Evolutionary conservation across 2,797 vertebrate genomes (phyloP), one percentile per base, ranked within the genome.

Genomic region (Oreortyx pictus): DNA sequence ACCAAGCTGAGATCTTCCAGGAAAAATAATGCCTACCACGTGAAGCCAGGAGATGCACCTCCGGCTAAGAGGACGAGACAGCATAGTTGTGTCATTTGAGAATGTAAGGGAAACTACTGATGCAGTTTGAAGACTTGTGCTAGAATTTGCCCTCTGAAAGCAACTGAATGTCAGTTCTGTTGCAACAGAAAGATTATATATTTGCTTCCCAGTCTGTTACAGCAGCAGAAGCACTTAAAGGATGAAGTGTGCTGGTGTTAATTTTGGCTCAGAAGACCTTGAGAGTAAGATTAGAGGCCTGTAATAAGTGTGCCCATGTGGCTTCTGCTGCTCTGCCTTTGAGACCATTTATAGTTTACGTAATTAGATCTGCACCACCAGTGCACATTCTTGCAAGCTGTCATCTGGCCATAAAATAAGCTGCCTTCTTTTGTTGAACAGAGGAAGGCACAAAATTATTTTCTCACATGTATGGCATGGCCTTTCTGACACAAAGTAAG

Each of bases 111-210:
- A 68, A 91, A 22, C 3, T 82, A 31, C 31, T 57, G 39, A 70
- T 59, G 46, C 10, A 77, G 46, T 29, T 88, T 61, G 44, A 81
- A 82, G 44, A 54, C 67, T 62, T 57, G 16, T 78, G 46, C 49
- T 89, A 41, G 16, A 24, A 4, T 93, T 92, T 89, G 23, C 41
- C 49, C 70, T 94, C 54, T 75, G 66, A 89, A 67, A 75, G 14
- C 19, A 29, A 43, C 2, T 33, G 80, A 84, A 88, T 44, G 49
- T 46, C 76, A 70, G 46, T 76, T 9, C 43, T 66, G 16, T 27
- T 92, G 20, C 59, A 75, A 39, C 43, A 82, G 52, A 71, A 62
- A 56, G 14, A 57, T 70, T 57, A 24, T 8, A 1, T 57, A 54
- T 68, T 77, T 84, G 3, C 17, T 94, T 89, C 18, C 52, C 37